Percentiles rank a stretch among this genome's conserved stretches.
Evolutionary conservation across 2,113 vertebrate species (phyloP).

Genomic region (Pogona vitticeps): DNA sequence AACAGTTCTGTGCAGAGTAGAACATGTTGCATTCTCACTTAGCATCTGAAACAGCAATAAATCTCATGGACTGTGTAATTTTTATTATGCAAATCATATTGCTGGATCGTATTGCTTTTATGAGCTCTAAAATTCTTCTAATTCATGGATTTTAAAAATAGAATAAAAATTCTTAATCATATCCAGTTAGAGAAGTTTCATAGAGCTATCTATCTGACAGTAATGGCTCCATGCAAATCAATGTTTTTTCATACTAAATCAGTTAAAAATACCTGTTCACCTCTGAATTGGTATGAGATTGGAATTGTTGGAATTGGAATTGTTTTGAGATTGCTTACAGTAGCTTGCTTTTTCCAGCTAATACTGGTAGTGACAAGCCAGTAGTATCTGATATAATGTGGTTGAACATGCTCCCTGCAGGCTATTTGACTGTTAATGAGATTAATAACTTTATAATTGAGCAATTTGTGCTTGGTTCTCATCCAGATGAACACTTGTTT

Average conservation of each 20-base stretch:
- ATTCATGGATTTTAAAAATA: slow-evolving; percentile 6
- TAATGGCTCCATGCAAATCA: background rate
- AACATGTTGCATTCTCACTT: background rate
- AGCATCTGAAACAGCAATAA: background rate
- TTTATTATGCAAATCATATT: background rate
- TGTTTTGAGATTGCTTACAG: slow-evolving; percentile 16
- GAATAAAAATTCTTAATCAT: background rate
- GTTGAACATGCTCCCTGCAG: background rate
- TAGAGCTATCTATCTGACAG: background rate
- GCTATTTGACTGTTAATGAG: background rate
- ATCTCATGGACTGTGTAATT: background rate
- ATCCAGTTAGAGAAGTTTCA: background rate
- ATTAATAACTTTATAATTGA: slow-evolving; percentile 16
- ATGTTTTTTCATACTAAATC: slow-evolving; percentile 1
- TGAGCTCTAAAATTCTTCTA: background rate
- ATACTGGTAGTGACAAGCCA: background rate
- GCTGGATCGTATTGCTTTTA: background rate
- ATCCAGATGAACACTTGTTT: background rate
- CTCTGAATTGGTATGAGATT: too few relatives aligned
- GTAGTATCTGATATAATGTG: background rate
- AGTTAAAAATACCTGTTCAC: background rate
- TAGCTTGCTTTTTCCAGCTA: slow-evolving; percentile 22
- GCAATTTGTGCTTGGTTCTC: slow-evolving; percentile 1
- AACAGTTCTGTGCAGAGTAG: background rate
- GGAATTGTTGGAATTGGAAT: too few relatives aligned